A percentile compares a stretch with the other conserved stretches of the same genome.
phyloP scores from a whole-genome alignment of 64 coral and sea anemone species.

The Actinia tenebrosa region DNA sequence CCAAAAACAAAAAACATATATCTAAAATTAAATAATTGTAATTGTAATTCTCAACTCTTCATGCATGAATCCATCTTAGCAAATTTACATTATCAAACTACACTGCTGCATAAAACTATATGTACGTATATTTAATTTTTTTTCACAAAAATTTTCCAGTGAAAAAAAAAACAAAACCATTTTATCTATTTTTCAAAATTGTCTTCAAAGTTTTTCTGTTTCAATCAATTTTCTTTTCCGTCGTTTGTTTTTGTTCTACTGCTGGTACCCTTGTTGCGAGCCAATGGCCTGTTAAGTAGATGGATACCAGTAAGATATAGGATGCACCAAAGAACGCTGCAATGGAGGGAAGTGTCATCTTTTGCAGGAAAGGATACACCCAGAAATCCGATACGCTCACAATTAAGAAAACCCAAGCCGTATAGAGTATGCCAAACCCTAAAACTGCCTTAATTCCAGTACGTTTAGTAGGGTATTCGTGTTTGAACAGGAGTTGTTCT shows the following conservation, averaged over 20 bases:
- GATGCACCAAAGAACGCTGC: slow-evolving; percentile 47
- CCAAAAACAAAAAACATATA: too few species aligned
- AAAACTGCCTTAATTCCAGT: slow-evolving; percentile 63
- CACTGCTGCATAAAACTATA: too few species aligned
- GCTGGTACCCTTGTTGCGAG: background rate
- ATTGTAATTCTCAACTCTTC: too few species aligned
- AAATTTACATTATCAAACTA: too few species aligned
- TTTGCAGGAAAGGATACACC: slow-evolving; percentile 86
- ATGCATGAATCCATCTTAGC: too few species aligned
- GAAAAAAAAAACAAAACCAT: too few species aligned
- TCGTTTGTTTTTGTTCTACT: background rate
- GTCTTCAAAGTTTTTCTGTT: background rate
- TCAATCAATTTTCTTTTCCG: slow-evolving; percentile 1
- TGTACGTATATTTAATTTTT: too few species aligned
- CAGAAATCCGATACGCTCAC: slow-evolving; percentile 57
- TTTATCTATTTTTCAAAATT: background rate
- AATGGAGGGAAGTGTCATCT: slow-evolving; percentile 36
- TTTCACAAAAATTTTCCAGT: too few species aligned
- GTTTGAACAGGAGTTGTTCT: slow-evolving; percentile 64
- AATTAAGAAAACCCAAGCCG: slow-evolving; percentile 62
- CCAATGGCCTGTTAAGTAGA: slow-evolving; percentile 57
- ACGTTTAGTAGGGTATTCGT: slow-evolving; percentile 61
- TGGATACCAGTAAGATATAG: slow-evolving; percentile 22
- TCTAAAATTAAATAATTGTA: too few species aligned
- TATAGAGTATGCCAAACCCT: slow-evolving; percentile 49